Percentiles rank a stretch among this genome's conserved stretches.
Conservation (phyloP, 2,888 invertebrate genomes). For the Pogonocherus hispidulus region DNA sequence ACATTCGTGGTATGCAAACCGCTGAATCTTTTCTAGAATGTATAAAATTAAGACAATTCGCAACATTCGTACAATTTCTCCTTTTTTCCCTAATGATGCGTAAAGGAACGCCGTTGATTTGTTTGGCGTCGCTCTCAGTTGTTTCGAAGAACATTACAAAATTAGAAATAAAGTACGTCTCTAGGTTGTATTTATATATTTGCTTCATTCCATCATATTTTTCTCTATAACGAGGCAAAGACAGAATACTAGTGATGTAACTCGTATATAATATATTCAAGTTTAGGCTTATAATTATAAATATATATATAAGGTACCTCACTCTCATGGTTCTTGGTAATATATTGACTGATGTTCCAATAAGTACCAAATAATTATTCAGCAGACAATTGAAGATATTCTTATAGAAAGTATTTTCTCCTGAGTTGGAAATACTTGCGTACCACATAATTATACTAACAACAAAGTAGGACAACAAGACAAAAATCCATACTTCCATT, state of each 20-base stretch:
- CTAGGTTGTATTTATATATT: slow-evolving; percentile 53
- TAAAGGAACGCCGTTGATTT: slow-evolving; percentile 34
- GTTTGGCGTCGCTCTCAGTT: slow-evolving; percentile 16
- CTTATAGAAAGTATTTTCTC: slow-evolving; percentile 39
- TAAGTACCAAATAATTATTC: slow-evolving; percentile 46
- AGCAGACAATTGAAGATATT: slow-evolving; percentile 39
- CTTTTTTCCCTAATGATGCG: slow-evolving; percentile 33
- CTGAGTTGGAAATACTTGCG: slow-evolving; percentile 12
- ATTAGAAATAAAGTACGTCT: slow-evolving; percentile 52
- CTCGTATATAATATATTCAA: slow-evolving; percentile 55
- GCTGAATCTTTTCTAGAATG: slow-evolving; percentile 51
- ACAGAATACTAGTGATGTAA: slow-evolving; percentile 56
- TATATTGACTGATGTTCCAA: slow-evolving; percentile 48
- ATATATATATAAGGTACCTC: slow-evolving; percentile 51
- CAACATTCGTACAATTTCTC: slow-evolving; percentile 49
- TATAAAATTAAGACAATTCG: slow-evolving; percentile 52
- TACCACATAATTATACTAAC: slow-evolving; percentile 36
- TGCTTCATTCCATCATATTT: slow-evolving; percentile 54
- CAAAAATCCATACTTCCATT: slow-evolving; percentile 33
- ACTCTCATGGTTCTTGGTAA: slow-evolving; percentile 51
- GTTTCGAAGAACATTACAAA: slow-evolving; percentile 49
- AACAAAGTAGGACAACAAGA: slow-evolving; percentile 26
- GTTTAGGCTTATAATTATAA: slow-evolving; percentile 54
- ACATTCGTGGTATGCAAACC: slow-evolving; percentile 56
- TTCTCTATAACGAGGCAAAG: slow-evolving; percentile 53